phyloP scores from a whole-genome alignment of 2,797 vertebrate species.

The Xerus rutilus region DNA sequence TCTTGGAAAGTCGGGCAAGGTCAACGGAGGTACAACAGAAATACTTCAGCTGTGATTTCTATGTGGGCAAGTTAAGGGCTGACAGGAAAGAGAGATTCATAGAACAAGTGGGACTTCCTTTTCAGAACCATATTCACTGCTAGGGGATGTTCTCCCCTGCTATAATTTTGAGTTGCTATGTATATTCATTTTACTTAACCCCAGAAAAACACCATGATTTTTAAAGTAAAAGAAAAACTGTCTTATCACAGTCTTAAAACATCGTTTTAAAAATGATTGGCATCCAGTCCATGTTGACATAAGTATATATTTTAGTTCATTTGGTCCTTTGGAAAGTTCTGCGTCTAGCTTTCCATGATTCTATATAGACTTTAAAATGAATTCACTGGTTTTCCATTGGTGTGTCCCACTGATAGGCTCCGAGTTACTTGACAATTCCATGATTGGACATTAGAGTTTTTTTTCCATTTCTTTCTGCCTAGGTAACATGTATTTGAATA shows the following conservation, averaged over 20 bases:
- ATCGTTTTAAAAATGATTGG: not conserved
- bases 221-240: not conserved
- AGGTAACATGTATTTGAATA: not conserved
- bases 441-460: not conserved
- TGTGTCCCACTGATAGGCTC: not conserved
- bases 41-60: not conserved
- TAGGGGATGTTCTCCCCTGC: not conserved
- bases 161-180: not conserved
- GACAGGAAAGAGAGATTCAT: not conserved
- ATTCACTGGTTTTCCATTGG: not conserved
- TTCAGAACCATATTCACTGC: not conserved
- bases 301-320: not conserved
- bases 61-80: not conserved
- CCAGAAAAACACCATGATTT: not conserved
- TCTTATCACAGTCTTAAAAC: not conserved
- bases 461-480: not conserved
- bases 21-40: not conserved
- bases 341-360: not conserved
- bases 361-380: not conserved
- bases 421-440: not conserved
- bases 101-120: not conserved
- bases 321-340: not conserved
- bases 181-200: not conserved
- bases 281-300: not conserved
- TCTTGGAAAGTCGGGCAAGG: not conserved